Base-by-base conservation (phyloP, 2,797 vertebrate species). In the Mastacembelus armatus region DNA sequence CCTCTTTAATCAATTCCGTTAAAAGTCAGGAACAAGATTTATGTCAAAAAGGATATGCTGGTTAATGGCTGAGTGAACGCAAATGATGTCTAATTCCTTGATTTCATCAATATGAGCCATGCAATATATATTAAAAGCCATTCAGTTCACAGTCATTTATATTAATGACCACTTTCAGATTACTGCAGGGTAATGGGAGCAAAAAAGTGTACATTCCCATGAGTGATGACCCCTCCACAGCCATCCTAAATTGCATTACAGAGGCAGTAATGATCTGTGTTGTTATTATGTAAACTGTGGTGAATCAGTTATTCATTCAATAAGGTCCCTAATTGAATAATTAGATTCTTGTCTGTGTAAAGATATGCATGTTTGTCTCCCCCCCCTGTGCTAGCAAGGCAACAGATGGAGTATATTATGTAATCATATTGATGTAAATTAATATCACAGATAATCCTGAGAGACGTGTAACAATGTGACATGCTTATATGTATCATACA, bases 271-370 rank as follows among this genome's bases (percentile, higher is more conserved):
- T 87, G 85, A 88, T 83, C 77, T 50, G 67, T 58, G 65, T 85
- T 84, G 79, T 81, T 84, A 77, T 90, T 83, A 89, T 85, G 80
- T 85, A 84, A 88, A 88, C 85, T 73, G 85, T 76, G 81, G 77
- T 73, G 74, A 88, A 88, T 90, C 87, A 71, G 81, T 83, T 85
- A 84, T 77, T 87, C 77, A 81, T 80, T 86, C 82, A 86, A 83
- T 86, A 81, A 24, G 47, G 55, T 49, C 47, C 48, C 67, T 90
- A 89, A 92, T 87, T 85, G 83, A 85, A 87, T 85, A 84, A 89
- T 91, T 84, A 64, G 77, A 88, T 83, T 80, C 73, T 74, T 68
- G 70, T 66, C 71, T 63, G 67, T 70, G 86, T 80, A 78, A 73
- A 81, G 84, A 89, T 72, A 63, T 81, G 77, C 78, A 63, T 75